These are phyloP conservation scores for Oreotragus oreotragus DNA, from an alignment of 2,113 vertebrate genomes.

Conservation along the genomic window DNA sequence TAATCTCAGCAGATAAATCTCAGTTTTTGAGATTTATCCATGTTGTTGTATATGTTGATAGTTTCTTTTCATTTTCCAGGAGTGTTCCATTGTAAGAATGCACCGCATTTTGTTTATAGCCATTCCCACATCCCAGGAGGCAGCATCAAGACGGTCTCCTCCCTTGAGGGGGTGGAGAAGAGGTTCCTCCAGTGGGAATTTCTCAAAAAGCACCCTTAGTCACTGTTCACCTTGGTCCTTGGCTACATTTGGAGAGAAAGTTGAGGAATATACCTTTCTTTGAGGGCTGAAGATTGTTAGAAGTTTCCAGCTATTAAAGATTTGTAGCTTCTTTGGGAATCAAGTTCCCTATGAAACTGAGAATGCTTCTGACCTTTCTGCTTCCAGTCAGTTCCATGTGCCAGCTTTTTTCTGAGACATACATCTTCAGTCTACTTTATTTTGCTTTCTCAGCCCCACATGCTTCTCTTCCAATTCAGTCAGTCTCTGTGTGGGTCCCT, in stretches of 20 bases:
- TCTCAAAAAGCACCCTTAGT: neutral
- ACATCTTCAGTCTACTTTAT: neutral
- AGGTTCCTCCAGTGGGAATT: neutral
- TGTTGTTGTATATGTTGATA: neutral
- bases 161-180: neutral
- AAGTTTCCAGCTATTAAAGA: constrained; percentile 4
- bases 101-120: neutral
- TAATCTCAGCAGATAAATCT: neutral
- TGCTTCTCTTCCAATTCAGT: neutral
- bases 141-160: neutral
- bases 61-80: neutral
- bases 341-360: neutral
- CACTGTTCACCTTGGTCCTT: neutral
- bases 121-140: neutral
- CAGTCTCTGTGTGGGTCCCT: neutral
- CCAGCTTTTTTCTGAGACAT: neutral
- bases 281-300: neutral
- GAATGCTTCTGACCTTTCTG: neutral
- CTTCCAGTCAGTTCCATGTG: neutral
- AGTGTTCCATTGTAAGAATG: neutral
- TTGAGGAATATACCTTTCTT: neutral
- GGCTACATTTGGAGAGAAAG: neutral
- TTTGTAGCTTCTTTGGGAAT: neutral
- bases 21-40: neutral
- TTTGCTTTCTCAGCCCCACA: neutral